Percentiles rank a stretch among this genome's conserved stretches.
Evolutionary conservation across 1,140 invertebrate genomes (phyloP).

Genomic region (Drosophila parvula): DNA sequence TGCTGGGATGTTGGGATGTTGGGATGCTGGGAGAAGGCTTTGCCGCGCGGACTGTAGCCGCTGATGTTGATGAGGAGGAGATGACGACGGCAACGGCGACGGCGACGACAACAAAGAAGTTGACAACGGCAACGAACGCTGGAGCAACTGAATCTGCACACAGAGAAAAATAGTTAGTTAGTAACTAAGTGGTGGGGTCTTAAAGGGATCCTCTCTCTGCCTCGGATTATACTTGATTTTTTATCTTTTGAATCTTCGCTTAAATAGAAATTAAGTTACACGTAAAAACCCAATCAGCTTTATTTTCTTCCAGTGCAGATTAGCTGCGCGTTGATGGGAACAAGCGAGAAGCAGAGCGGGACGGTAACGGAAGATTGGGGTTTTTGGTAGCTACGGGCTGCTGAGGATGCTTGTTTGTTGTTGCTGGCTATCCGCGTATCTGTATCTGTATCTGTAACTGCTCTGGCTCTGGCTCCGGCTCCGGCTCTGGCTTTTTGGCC

Average conservation of each 20-base stretch:
- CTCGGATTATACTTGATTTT: too few relatives aligned
- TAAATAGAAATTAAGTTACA: too few relatives aligned
- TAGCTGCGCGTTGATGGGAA: constrained; percentile 42
- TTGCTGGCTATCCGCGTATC: constrained; percentile 52
- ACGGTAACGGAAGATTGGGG: constrained; percentile 22
- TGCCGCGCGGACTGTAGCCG: constrained; percentile 14
- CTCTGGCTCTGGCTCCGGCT: background rate
- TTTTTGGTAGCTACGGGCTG: constrained; percentile 70
- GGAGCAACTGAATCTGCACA: constrained; percentile 45
- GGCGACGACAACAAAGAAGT: constrained; percentile 50
- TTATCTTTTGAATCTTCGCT: too few relatives aligned
- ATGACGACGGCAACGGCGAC: constrained; percentile 37
- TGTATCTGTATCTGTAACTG: constrained; percentile 30
- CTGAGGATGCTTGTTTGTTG: constrained; percentile 75
- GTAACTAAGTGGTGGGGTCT: constrained; percentile 15
- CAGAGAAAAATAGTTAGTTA: constrained; percentile 19
- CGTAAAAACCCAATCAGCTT: too few relatives aligned
- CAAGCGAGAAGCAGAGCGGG: constrained; percentile 20
- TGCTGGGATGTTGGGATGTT: constrained; percentile 4
- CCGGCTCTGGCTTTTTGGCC: background rate
- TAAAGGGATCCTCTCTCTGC: background rate
- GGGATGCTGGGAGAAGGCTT: constrained; percentile 48
- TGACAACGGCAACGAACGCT: constrained; percentile 50
- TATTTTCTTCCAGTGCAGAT: constrained; percentile 23
- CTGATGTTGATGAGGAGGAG: constrained; percentile 68